Evolutionary conservation across 2,888 invertebrate genomes (phyloP).

Genomic region (Zhengitettix transpicula): DNA sequence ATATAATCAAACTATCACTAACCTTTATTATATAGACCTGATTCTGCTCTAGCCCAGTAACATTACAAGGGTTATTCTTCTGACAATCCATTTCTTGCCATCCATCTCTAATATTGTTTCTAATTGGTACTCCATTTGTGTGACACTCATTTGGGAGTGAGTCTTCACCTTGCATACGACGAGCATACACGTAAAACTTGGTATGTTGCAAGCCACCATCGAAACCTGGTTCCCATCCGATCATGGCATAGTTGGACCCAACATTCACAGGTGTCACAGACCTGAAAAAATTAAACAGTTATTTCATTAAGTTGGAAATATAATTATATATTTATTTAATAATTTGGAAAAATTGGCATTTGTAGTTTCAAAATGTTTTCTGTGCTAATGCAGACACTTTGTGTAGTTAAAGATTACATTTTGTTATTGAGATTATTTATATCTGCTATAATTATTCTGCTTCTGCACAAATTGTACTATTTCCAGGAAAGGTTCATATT

Average conservation of each 20-base stretch:
- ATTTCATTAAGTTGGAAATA: too few species aligned
- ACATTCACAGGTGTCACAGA: slow-evolving; percentile 47
- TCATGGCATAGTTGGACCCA: slow-evolving; percentile 61
- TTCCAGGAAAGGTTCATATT: too few species aligned
- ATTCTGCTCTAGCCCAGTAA: slow-evolving; percentile 70
- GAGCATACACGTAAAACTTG: slow-evolving; percentile 73
- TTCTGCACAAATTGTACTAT: too few species aligned
- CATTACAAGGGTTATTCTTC: slow-evolving; percentile 72
- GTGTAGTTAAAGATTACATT: too few species aligned
- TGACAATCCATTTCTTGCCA: slow-evolving; percentile 79
- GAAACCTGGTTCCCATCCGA: slow-evolving; percentile 80
- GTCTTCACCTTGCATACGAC: slow-evolving; percentile 40
- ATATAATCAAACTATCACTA: slow-evolving; percentile 14
- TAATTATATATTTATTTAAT: too few species aligned
- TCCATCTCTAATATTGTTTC: slow-evolving; percentile 28
- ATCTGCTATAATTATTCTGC: too few species aligned
- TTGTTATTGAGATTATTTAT: too few species aligned
- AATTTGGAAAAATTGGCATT: too few species aligned
- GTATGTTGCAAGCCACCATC: slow-evolving; percentile 77
- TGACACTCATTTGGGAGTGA: slow-evolving; percentile 33
- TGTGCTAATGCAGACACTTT: too few species aligned
- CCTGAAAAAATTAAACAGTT: not conserved
- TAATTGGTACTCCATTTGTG: slow-evolving; percentile 7
- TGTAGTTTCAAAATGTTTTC: too few species aligned
- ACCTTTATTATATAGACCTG: slow-evolving; percentile 77